Evolutionary conservation across 2,888 invertebrate species (phyloP), one percentile per base, ranked within the genome.

Genomic region (Opisthograptis luteolata): DNA sequence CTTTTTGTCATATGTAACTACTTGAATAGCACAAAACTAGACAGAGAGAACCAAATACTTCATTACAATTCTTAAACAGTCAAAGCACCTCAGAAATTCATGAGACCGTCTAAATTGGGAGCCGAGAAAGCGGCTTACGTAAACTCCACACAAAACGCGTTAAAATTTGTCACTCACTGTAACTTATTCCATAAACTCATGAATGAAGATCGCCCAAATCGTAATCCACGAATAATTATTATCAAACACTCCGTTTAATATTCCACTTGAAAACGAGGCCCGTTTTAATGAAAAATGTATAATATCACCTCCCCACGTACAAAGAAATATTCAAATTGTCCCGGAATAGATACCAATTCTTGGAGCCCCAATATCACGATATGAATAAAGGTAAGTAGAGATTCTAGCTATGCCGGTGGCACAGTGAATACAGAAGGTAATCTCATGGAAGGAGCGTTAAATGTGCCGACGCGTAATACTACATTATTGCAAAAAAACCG

Each of bases 331-430:
- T 69, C 69, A 70, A 70, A 69, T 68, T 60, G 64, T 63, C 49
- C 56, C 59, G 36, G 61, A 63, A 68, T 56, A 63, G 62, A 62
- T 65, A 68, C 62, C 62, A 59, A 67, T 66, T 66, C 62, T 48
- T 36, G 28, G 41, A 44, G 41, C 44, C 44, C 65, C 64, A 68
- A 68, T 68, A 70, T 64, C 64, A 58, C 58, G 58, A 67, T 70
- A 70, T 70, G 68, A 70, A 70, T 70, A 67, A 70, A 70, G 68
- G 67, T 70, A 64, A 60, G 60, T 58, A 60, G 60, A 55, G 43
- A 48, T 45, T 44, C 50, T 40, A 40, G 40, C 25, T 15, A 15
- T 8, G 13, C 24, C 27, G 12, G 30, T 30, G 20, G 24, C 30
- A 19, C 28, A 30, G 35, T 41, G 30, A 17, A 41, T 24, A 30